Evolutionary conservation across 2,113 vertebrate species (phyloP), one percentile per base, ranked within the genome.

Genomic region (Monarcha castaneiventris): DNA sequence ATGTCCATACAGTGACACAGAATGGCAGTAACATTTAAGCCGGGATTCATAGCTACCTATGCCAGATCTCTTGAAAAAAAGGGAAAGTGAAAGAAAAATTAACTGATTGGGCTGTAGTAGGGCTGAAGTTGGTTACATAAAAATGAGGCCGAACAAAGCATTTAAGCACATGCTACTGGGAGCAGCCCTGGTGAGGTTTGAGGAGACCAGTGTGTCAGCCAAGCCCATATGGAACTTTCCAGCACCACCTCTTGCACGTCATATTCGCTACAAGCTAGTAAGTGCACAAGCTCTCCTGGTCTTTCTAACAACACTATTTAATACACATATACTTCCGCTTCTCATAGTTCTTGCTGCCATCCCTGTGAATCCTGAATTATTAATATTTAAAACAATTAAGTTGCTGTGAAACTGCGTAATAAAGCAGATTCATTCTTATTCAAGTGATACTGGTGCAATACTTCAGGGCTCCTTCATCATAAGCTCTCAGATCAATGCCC

Each of bases 11-110:
- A 79, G 48, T 11, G 17, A n/a, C 69, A 84, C 0, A 0, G 37
- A 76, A 33, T 1, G 2, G 20, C 43, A 26, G 11, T 33, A 39
- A 32, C 1, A 1, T 68, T 59, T 73, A 39, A 80, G 20, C 13
- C 0, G 1, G 51, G 49, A 56, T 64, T 81, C 82, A 43, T 15
- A 10, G 3, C 19, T 0, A 1, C 8, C 3, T 8, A 9, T 46
- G 10, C 54, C n/a, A 37, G 11, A 48, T 46, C 16, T 23, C 44
- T 46, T 2, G 0, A 44, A 17, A 37, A 10, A 3, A 17, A 14
- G 16, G 20, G 20, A 26, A 8, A 51, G 29, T 4, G 13, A 43
- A 61, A 9, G 30, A 19, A 54, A 67, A 51, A 17, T 15, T 13
- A 72, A n/a, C 39, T 18, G 13, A 33, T n/a, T 15, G 49, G 7